These are phyloP conservation scores for Forficula auricularia DNA, from an alignment of 1,140 invertebrate genomes.

Conservation along the genomic window DNA sequence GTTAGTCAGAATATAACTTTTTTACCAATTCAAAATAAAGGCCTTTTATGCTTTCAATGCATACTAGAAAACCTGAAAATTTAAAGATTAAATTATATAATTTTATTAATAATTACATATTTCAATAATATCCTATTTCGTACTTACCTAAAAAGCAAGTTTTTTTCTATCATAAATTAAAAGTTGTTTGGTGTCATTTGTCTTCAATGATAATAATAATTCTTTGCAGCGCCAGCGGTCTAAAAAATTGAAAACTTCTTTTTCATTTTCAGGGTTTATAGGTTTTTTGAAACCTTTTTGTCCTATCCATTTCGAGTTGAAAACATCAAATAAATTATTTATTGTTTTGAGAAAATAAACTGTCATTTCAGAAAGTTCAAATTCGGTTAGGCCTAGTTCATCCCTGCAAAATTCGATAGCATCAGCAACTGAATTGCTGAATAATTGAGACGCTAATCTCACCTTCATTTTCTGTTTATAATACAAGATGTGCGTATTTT, in stretches of 20 bases:
- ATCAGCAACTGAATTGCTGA: slow-evolving; percentile 16
- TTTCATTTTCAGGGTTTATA: too few species aligned
- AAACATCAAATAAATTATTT: slow-evolving; percentile 19
- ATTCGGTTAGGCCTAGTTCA: slow-evolving; percentile 11
- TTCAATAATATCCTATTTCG: slow-evolving; percentile 10
- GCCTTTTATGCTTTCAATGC: slow-evolving; percentile 13
- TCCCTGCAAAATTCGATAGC: slow-evolving; percentile 13
- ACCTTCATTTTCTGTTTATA: slow-evolving; percentile 18
- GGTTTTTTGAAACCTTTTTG: too few species aligned
- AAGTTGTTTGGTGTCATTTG: too few species aligned
- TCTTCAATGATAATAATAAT: too few species aligned
- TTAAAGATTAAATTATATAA: slow-evolving; percentile 9
- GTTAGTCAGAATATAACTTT: slow-evolving; percentile 6
- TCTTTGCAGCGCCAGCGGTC: too few species aligned
- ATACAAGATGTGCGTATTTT: slow-evolving; percentile 14
- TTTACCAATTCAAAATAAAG: slow-evolving; percentile 17
- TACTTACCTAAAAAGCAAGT: slow-evolving; percentile 1
- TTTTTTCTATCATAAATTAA: too few species aligned
- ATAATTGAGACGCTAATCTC: slow-evolving; percentile 16
- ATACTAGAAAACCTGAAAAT: slow-evolving; percentile 19
- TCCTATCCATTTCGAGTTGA: slow-evolving; percentile 16
- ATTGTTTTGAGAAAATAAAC: slow-evolving; percentile 14
- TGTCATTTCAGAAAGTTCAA: slow-evolving; percentile 14
- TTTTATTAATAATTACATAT: too few species aligned
- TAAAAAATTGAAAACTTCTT: too few species aligned